Evolutionary conservation across 2,113 vertebrate genomes (phyloP).

Genomic region (Bombycilla garrulus): DNA sequence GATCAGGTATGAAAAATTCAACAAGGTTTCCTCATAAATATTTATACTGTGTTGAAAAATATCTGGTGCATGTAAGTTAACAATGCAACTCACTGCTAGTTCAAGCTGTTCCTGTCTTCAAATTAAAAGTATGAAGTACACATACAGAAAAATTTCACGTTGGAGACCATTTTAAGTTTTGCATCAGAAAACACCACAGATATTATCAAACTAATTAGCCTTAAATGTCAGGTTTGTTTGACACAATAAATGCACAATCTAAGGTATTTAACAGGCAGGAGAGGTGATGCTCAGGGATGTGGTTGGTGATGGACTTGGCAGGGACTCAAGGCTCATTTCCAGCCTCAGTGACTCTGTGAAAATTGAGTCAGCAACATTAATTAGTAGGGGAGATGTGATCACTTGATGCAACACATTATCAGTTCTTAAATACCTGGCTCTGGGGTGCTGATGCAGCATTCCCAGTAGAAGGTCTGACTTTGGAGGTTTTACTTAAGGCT

Average conservation of each 20-base stretch:
- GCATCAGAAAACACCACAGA: not conserved
- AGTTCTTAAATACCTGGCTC: conserved; percentile 80
- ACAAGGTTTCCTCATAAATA: not conserved
- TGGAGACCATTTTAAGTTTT: not conserved
- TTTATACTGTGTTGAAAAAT: not conserved
- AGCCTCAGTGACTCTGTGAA: not conserved
- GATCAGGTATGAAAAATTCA: not conserved
- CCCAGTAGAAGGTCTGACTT: conserved; percentile 93
- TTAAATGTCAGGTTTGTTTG: not conserved
- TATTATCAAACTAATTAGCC: not conserved
- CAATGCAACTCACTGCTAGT: not conserved
- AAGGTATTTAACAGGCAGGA: not conserved
- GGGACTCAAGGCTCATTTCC: not conserved
- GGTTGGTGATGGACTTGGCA: not conserved
- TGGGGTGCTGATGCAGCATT: conserved; percentile 87
- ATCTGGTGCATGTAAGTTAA: not conserved
- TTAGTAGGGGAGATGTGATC: accelerated
- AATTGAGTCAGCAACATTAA: not conserved
- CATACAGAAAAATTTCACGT: accelerated
- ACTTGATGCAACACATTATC: not conserved
- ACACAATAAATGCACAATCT: not conserved
- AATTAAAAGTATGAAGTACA: not conserved
- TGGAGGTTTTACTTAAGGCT: conserved; percentile 95
- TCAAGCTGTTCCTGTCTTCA: not conserved
- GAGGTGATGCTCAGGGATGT: not conserved